Evolutionary conservation across 2,113 vertebrate species (phyloP).

Genomic region (Columba janthina): DNA sequence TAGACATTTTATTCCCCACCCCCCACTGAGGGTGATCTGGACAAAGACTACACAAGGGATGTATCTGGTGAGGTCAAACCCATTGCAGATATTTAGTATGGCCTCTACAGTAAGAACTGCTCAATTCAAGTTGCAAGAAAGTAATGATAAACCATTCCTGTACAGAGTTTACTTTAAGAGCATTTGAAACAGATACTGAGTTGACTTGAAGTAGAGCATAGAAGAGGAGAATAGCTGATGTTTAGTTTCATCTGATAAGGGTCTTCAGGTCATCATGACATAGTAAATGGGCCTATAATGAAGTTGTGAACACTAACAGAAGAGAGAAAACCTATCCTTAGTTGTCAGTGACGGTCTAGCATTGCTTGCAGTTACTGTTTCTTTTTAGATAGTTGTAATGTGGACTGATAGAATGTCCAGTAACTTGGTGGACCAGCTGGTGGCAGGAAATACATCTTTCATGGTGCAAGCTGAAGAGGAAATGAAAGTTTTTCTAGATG

Average conservation of each 20-base stretch:
- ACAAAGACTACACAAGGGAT: constrained; percentile 4
- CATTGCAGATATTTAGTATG: not conserved
- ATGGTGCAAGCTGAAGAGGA: not conserved
- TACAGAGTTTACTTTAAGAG: not conserved
- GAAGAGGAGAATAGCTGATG: not conserved
- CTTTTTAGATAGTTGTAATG: not conserved
- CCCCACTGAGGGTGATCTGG: not conserved
- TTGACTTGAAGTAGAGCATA: not conserved
- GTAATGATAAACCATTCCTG: not conserved
- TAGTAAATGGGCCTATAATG: not conserved
- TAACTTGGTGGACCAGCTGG: not conserved
- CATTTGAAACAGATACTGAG: constrained; percentile 10
- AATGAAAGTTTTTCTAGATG: not conserved
- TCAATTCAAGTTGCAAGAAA: not conserved
- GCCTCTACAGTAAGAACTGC: not conserved
- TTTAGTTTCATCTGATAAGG: not conserved
- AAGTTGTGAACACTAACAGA: not conserved
- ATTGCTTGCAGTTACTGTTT: not conserved
- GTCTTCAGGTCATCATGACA: not conserved
- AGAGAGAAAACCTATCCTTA: not conserved
- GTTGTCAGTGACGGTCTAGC: not conserved
- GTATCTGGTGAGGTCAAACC: constrained; percentile 15
- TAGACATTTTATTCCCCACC: not conserved
- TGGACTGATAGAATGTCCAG: not conserved
- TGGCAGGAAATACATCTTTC: not conserved